Evolutionary conservation across 35 echinoderm and acorn worm genomes (phyloP), one percentile per base, ranked within the genome.

Genomic region (Ophioderma brevispina): DNA sequence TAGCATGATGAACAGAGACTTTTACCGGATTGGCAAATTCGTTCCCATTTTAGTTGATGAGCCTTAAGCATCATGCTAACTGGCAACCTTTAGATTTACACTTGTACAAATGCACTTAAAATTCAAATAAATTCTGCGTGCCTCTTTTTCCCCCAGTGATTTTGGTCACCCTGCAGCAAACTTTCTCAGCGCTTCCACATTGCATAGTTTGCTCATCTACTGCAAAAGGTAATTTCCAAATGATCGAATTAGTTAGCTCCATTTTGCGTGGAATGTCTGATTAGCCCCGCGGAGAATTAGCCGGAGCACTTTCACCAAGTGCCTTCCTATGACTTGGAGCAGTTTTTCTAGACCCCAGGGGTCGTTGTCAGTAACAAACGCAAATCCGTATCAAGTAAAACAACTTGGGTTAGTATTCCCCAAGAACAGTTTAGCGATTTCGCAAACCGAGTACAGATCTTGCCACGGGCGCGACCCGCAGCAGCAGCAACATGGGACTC

Each of bases 221-320:
- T 46, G 23, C 5, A 70, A 70, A 70, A 70, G 59, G 59, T 70
- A 70, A 70, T 70, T 70, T 70, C 59, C n/a, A 70, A 70, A 70
- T 70, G 59, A 70, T 70, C 59, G 59, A 70, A 70, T 70, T 70
- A 70, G 59, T 70, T 70, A 70, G 59, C 59, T 70, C 28, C 17
- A 70, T 70, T 70, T 70, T 25, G 2, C 59, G n/a, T 70, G n/a
- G 10, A 2, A 70, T 70, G 5, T 25, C 59, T 70, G 59, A 70
- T 70, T 70, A 70, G 23, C 59, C 59, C 59, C 59, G 5, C 59
- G 28, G 59, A 70, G 59, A 70, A 18, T 70, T 25, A 25, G 2
- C 59, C 4, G 17, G 2, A 70, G 17, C 59, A 70, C 59, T 70
- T 70, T 70, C 17, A 25, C 59, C n/a, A 70, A 70, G 59, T 70